Evolutionary conservation across 1,140 invertebrate species (phyloP), one percentile per base, ranked within the genome.

Genomic region (Diuraphis noxia): DNA sequence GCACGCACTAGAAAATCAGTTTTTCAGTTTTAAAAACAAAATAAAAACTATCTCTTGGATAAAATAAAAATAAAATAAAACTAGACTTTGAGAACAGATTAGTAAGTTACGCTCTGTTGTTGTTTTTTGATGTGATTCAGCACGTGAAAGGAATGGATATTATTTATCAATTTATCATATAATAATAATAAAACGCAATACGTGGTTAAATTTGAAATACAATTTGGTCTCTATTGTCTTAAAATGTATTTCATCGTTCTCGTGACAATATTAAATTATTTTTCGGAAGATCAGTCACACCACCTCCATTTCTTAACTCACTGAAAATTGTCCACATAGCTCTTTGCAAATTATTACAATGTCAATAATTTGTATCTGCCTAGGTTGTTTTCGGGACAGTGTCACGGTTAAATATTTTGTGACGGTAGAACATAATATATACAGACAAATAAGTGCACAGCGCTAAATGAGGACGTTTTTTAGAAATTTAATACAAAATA

Each of bases 191-290:
- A 90, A 52, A 91, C n/a, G 89, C 9, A 91, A 23, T 52, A 81
- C 23, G 25, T 30, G 23, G 77, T 91, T 82, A 79, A 82, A 91
- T 91, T 91, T 46, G 43, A 82, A 56, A 91, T 91, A 52, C 82
- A n/a, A 52, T 6, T 49, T 19, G 34, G 77, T 34, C 17, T n/a
- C 34, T 40, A n/a, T n/a, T 13, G 43, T 91, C 36, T 91, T 52
- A 23, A 91, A 36, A 40, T 91, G 52, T 91, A 91, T 90, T 81
- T 81, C 46, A 81, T 79, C 19, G 36, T 52, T 82, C 23, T 81
- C 46, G 41, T 91, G 89, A 91, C 43, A 52, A 91, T 81, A 82
- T 82, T 52, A 91, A 36, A 52, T 91, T 91, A 91, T 91, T 81
- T 91, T 91, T 46, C 43, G 13, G 25, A 4, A 30, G 84, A 49